Base-by-base conservation (phyloP, 2,797 vertebrate species). In the Gallirallus australis region DNA sequence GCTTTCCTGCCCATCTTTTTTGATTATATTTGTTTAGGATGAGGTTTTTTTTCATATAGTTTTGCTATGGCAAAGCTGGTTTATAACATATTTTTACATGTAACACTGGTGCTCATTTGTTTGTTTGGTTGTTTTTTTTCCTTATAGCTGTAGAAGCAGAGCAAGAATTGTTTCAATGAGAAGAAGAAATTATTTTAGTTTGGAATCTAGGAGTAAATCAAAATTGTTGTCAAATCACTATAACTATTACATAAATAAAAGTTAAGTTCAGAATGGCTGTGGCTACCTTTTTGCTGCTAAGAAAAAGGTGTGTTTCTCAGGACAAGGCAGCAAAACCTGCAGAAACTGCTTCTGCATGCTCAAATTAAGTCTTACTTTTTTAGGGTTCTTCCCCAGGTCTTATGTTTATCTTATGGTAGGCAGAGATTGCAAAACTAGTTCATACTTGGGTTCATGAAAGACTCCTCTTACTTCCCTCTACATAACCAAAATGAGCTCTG, bases 131-230 rank as follows among this genome's bases (percentile, higher is more conserved):
- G 73, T 42, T 79, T 82, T 11, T 20, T 18, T 5, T 4, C 1
- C 21, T 76, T 76, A 9, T 59, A 63, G 12, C 7, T 69, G 11
- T 37, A 82, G 39, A 48, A 86, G 19, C 25, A 53, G 28, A 86
- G 66, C 54, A 76, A 76, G 21, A 54, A 73, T 61, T 82, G 14
- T 30, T 61, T 89, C 35, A 17, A 4, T 33, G 53, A 31, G 45
- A 95, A 86, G 31, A 77, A 79, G 9, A 72, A 72, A 66, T 89
- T 66, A 84, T 89, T 86, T 93, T 52, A 60, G 31, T 84, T 94
- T 64, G 19, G 16, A 88, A 75, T 68, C 12, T 24, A 75, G 25
- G 15, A 90, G 75, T 60, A 90, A 93, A 77, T 75, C 19, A 73
- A 68, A 82, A 2, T 42, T 89, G 28, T 33, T 78, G 50, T 73